Percentiles rank a stretch among this genome's conserved stretches.
These are phyloP conservation scores for Drosophila helvetica DNA, from an alignment of 2,888 invertebrate species.

Conservation along the genomic window DNA sequence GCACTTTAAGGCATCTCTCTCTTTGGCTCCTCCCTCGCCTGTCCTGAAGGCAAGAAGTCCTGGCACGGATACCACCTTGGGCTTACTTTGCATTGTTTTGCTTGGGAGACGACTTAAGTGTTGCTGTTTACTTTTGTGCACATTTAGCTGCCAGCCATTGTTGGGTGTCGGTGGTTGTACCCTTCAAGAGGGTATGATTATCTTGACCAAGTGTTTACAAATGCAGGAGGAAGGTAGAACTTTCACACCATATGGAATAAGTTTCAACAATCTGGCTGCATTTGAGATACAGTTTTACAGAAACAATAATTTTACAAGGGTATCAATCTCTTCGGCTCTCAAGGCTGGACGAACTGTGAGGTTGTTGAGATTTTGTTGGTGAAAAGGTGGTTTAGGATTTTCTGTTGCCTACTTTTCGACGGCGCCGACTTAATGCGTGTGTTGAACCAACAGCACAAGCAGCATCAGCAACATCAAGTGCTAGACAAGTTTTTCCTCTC, in stretches of 20 bases:
- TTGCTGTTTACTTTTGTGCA: conserved; percentile 70
- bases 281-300: neutral
- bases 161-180: conserved; percentile 21
- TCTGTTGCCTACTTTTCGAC: conserved; percentile 53
- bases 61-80: conserved; percentile 25
- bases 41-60: conserved; percentile 7
- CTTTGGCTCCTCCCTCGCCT: neutral
- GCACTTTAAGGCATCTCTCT: conserved; percentile 49
- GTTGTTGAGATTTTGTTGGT: neutral
- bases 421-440: conserved; percentile 46
- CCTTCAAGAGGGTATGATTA: neutral
- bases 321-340: neutral
- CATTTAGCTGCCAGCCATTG: conserved; percentile 70
- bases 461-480: conserved; percentile 43
- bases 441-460: conserved; percentile 18
- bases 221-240: neutral
- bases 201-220: neutral
- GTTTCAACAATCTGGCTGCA: neutral
- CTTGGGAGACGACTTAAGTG: conserved; percentile 68
- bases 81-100: conserved; percentile 68
- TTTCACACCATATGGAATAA: neutral
- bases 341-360: neutral
- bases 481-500: conserved; percentile 51
- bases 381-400: neutral
- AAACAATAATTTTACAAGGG: neutral